Evolutionary conservation across 2,888 invertebrate species (phyloP), one percentile per base, ranked within the genome.

Genomic region (Venusia cambrica): DNA sequence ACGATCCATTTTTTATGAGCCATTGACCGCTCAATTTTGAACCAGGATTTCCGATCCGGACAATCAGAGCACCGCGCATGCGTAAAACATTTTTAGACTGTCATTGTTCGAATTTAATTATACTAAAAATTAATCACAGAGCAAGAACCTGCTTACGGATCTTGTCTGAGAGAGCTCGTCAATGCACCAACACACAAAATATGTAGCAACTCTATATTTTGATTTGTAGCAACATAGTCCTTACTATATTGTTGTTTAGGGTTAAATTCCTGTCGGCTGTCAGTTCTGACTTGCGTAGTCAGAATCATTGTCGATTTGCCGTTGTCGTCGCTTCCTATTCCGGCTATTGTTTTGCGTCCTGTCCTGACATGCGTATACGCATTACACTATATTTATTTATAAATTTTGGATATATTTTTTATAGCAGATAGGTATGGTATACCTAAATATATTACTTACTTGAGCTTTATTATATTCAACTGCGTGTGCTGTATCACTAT

Each of bases 311-410:
- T 70, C 67, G 12, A 74, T 75, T 75, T 69, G 75, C 72, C 67
- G 66, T 66, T 63, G 72, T 64, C 71, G 71, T 65, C 73, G 74
- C 79, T 83, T 83, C 83, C 84, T 79, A 83, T 83, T 84, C 83
- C 84, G 83, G 83, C 81, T 78, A 83, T 83, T 84, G 84, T 84
- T 74, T 71, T 65, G 73, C 80, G 78, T 80, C 80, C 80, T 79
- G 81, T 73, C 66, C 57, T 63, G 65, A 60, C 63, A 12, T 64
- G 67, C 70, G 63, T 67, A 66, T 68, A 57, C 59, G 64, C 63
- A 58, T 69, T 12, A 63, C 62, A 57, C 11, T 15, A n/a, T n/a
- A n/a, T n/a, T n/a, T n/a, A n/a, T n/a, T n/a, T n/a, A n/a, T n/a
- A n/a, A n/a, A n/a, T n/a, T n/a, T n/a, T n/a, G n/a, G n/a, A n/a